Conservation (phyloP, 2,113 vertebrate genomes). For the Sylvietta virens region DNA sequence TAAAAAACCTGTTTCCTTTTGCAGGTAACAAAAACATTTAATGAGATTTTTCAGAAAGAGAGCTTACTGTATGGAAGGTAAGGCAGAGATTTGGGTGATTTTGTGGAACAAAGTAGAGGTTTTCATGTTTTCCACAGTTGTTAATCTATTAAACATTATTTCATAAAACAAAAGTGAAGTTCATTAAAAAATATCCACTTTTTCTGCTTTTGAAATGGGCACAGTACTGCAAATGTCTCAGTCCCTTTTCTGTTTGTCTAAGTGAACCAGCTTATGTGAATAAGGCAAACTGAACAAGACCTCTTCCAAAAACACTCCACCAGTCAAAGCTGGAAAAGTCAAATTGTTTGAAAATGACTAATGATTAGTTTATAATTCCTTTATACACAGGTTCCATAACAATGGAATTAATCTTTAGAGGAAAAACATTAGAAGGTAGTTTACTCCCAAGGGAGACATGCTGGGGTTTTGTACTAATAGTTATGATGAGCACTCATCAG, state of each 20-base stretch:
- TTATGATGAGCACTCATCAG: slow-evolving; percentile 69
- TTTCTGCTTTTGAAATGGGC: slow-evolving; percentile 34
- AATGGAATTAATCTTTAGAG: slow-evolving; percentile 81
- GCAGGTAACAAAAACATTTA: neutral
- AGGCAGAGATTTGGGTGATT: neutral
- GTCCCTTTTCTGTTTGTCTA: neutral
- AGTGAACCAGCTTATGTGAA: neutral
- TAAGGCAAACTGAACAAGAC: slow-evolving; percentile 34
- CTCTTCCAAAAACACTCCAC: slow-evolving; percentile 44
- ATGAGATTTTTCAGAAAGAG: neutral
- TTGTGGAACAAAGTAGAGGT: neutral
- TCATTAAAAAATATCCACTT: neutral
- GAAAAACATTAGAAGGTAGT: slow-evolving; percentile 82
- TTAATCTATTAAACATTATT: slow-evolving; percentile 26
- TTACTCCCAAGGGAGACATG: slow-evolving; percentile 75
- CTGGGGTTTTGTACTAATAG: slow-evolving; percentile 67
- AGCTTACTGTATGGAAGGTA: neutral
- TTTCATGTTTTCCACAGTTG: neutral
- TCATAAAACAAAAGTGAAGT: neutral
- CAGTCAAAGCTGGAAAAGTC: slow-evolving; percentile 71
- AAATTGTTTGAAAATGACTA: slow-evolving; percentile 80
- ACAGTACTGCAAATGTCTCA: neutral
- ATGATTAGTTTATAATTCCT: slow-evolving; percentile 87
- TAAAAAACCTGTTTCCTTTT: neutral
- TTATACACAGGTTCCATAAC: slow-evolving; percentile 84